Evolutionary conservation across 2,888 invertebrate genomes (phyloP).

Genomic region (Cheiracanthium punctorium): DNA sequence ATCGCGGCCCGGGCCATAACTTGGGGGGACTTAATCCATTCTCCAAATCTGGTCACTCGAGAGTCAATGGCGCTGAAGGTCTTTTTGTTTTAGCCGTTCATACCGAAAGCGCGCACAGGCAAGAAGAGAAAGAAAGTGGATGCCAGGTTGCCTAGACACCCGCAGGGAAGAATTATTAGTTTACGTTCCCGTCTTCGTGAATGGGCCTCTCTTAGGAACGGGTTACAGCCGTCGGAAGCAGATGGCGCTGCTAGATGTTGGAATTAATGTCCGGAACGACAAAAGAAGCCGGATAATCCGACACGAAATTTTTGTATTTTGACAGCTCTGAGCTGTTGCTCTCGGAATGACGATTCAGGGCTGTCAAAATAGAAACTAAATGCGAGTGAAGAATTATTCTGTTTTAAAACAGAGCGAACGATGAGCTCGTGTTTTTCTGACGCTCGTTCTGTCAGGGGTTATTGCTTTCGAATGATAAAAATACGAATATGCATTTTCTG

Average conservation of each 20-base stretch:
- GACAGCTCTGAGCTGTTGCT: neutral
- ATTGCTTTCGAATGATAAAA: too few relatives aligned
- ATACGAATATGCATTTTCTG: too few relatives aligned
- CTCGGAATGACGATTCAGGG: neutral
- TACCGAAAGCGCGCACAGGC: neutral
- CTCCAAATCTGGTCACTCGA: constrained; percentile 54
- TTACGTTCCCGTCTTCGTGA: neutral
- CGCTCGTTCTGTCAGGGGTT: too few relatives aligned
- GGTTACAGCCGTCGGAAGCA: constrained; percentile 10
- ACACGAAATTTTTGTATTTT: neutral
- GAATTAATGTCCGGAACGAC: constrained; percentile 1
- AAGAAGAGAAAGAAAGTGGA: too few relatives aligned
- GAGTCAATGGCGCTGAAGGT: constrained; percentile 21
- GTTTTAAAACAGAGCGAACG: neutral
- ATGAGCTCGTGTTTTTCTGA: too few relatives aligned
- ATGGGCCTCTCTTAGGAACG: neutral
- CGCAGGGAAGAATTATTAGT: neutral
- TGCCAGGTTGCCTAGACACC: neutral
- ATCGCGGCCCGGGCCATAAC: constrained; percentile 58
- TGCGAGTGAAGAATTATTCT: neutral
- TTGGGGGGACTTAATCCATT: constrained; percentile 61
- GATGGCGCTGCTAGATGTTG: constrained; percentile 3
- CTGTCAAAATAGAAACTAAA: neutral
- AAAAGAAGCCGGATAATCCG: constrained; percentile 8
- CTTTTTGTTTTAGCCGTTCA: neutral